These are phyloP conservation scores for Corythaeola cristata DNA, from an alignment of 2,113 vertebrate genomes.

Conservation along the genomic window DNA sequence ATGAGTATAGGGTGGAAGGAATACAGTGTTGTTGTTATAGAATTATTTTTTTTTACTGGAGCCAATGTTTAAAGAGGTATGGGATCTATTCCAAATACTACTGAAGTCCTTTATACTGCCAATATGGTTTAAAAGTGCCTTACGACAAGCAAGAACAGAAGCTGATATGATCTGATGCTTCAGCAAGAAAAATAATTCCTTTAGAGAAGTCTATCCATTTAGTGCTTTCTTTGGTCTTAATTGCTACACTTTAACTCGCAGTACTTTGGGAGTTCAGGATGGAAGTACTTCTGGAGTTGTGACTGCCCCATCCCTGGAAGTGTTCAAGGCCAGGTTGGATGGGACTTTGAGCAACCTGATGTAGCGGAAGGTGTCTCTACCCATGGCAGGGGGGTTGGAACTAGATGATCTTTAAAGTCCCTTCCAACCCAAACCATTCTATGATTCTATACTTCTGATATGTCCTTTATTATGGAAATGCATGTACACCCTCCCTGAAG, in stretches of 20 bases:
- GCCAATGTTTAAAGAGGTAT: neutral
- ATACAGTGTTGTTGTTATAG: neutral
- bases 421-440: too few relatives aligned
- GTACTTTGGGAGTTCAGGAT: neutral
- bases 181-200: neutral
- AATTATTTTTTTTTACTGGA: neutral
- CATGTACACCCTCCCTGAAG: neutral
- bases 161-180: neutral
- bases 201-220: neutral
- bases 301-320: too few relatives aligned
- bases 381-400: too few relatives aligned
- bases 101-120: neutral
- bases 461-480: neutral
- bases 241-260: neutral
- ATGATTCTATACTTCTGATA: neutral
- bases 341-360: too few relatives aligned
- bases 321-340: too few relatives aligned
- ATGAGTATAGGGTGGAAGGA: neutral
- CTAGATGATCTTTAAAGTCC: too few relatives aligned
- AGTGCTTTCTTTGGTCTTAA: neutral
- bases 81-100: neutral
- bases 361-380: too few relatives aligned
- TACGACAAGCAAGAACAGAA: neutral
- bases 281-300: too few relatives aligned
- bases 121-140: neutral